Percentiles rank a stretch among this genome's conserved stretches.
These are phyloP conservation scores for Nymphalis io DNA, from an alignment of 1,140 invertebrate genomes.

Conservation along the genomic window DNA sequence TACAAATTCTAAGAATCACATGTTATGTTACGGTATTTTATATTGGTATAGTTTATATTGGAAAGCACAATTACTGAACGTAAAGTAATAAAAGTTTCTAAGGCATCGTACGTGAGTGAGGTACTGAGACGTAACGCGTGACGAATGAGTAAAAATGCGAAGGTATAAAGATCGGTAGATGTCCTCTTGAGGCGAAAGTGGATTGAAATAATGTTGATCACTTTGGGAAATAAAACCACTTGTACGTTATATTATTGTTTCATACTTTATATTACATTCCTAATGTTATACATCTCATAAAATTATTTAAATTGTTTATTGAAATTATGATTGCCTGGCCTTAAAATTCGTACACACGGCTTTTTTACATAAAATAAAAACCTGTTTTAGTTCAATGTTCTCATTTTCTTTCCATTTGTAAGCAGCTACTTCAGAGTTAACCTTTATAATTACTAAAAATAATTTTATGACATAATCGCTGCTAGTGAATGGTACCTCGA, in stretches of 20 bases:
- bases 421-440: not conserved
- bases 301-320: constrained; percentile 19
- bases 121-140: constrained; percentile 62
- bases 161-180: constrained; percentile 42
- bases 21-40: constrained; percentile 17
- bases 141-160: constrained; percentile 58
- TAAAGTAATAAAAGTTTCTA: constrained; percentile 65
- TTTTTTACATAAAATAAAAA: too few relatives aligned
- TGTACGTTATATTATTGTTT: constrained; percentile 45
- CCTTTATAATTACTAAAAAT: not conserved
- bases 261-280: constrained; percentile 23
- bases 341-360: too few relatives aligned
- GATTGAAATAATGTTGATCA: constrained; percentile 55
- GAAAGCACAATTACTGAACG: constrained; percentile 54
- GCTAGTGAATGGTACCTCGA: not conserved
- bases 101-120: constrained; percentile 56
- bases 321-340: constrained; percentile 8
- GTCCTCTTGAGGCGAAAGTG: constrained; percentile 44
- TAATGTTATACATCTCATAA: constrained; percentile 26
- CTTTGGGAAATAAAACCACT: constrained; percentile 56
- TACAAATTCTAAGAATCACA: constrained; percentile 9
- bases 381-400: too few relatives aligned
- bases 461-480: constrained; percentile 2
- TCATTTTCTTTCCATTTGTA: too few relatives aligned
- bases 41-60: constrained; percentile 42